phyloP scores from a whole-genome alignment of 2,797 vertebrate species.

The Pterois miles region DNA sequence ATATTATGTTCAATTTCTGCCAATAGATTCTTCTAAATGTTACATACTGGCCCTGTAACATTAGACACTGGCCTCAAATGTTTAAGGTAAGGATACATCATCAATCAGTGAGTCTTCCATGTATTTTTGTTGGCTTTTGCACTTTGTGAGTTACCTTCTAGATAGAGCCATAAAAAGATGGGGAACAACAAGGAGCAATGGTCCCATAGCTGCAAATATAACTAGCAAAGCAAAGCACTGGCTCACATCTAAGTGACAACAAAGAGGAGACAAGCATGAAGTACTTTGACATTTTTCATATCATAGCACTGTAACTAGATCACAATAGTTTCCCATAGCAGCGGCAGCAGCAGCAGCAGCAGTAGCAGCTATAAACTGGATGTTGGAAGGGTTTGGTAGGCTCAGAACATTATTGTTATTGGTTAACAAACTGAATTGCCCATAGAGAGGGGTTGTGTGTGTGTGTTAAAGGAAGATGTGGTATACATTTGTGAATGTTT shows the following conservation, averaged over 20 bases:
- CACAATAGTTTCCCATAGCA: conserved; percentile 1
- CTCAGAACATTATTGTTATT: neutral
- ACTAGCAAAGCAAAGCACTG: neutral
- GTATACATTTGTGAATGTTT: neutral
- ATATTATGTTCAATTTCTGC: no score
- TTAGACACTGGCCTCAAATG: no score
- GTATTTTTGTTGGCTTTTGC: no score
- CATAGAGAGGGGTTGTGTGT: conserved; percentile 5
- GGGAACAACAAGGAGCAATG: neutral
- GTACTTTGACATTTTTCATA: neutral
- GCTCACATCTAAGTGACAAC: neutral
- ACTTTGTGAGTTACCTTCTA: no score
- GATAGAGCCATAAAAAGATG: neutral
- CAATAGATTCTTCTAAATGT: no score
- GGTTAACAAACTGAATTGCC: neutral
- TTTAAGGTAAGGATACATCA: no score
- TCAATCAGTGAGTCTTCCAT: no score
- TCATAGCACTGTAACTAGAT: neutral
- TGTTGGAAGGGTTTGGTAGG: neutral
- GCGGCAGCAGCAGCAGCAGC: neutral
- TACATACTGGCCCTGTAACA: no score
- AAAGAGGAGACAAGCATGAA: neutral
- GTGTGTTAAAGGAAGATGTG: conserved; percentile 13
- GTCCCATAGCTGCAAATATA: neutral
- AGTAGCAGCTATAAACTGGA: conserved; percentile 5